Base-by-base conservation (phyloP, 1,140 invertebrate genomes). In the Liolophura sinensis region DNA sequence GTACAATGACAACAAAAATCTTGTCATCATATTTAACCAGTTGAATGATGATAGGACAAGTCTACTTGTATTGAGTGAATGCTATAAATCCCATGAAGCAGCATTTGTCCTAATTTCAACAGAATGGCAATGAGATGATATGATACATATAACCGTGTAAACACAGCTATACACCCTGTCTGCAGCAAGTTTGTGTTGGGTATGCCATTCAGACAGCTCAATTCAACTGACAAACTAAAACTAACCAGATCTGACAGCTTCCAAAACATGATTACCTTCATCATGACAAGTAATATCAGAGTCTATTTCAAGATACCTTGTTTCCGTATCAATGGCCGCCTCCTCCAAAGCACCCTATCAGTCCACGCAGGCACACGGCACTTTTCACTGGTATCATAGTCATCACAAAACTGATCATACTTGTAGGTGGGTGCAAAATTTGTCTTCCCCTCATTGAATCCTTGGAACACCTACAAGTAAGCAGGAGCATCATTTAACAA, bases 381-480 rank as follows among this genome's bases (percentile, higher is more conserved):
- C 85, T 99, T 99, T 84, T 99, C 98, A 83, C 96, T 98, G 0
- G 97, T 99, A 81, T 99, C 98, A 82, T 98, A 99, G 86, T 99
- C 96, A 84, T 99, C 95, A 78, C 95, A 97, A 83, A 99, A 99
- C 48, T 98, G 84, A 87, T 99, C 98, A 81, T 99, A 99, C 84
- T 99, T 99, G 81, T 99, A 99, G 0, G 97, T 99, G 1, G 98
- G 98, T 24, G 93, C 87, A 85, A 99, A 99, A 59, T 88, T 91
- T 22, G 98, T 92, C 31, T 91, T 89, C 1, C 95, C 97, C 87
- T 99, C 98, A 60, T 90, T 87, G 80, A 96, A 99, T 77, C 95
- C 93, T 79, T 92, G 91, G 79, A 99, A 99, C n/a, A 94, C 92
- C 86, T 96, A 90, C 50, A 91, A 66, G 50, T 14, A 54, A 54